Evolutionary conservation across 2,797 vertebrate species (phyloP).

Genomic region (Melanogrammus aeglefinus): DNA sequence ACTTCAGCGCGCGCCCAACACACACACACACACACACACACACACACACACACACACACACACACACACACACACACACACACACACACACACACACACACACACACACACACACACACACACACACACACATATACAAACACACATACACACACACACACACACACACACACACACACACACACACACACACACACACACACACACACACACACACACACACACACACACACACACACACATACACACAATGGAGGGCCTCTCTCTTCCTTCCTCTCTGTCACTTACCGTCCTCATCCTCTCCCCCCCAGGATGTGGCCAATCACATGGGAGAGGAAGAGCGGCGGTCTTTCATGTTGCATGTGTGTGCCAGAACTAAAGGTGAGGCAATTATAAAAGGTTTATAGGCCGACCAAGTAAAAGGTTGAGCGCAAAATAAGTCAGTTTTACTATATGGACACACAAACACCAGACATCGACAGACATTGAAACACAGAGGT

Average conservation of each 20-base stretch:
- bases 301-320: not conserved
- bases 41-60: not conserved
- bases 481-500: not conserved
- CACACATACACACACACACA: not conserved
- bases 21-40: not conserved
- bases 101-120: conserved; percentile 8
- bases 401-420: not conserved
- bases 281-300: not conserved
- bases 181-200: not conserved
- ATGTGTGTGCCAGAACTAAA: not conserved
- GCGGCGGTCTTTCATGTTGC: not conserved
- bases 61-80: conserved; percentile 1
- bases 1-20: not conserved
- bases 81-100: not conserved
- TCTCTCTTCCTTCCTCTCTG: not conserved
- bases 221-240: not conserved
- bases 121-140: conserved; percentile 14
- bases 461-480: conserved; percentile 3
- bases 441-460: not conserved
- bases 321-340: not conserved
- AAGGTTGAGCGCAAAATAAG: conserved; percentile 3
- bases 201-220: not conserved
- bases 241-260: not conserved
- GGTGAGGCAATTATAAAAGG: not conserved
- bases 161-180: conserved; percentile 1